A percentile compares a stretch with the other conserved stretches of the same genome.
Conservation (phyloP, 2,888 invertebrate genomes). For the Spodoptera picta region DNA sequence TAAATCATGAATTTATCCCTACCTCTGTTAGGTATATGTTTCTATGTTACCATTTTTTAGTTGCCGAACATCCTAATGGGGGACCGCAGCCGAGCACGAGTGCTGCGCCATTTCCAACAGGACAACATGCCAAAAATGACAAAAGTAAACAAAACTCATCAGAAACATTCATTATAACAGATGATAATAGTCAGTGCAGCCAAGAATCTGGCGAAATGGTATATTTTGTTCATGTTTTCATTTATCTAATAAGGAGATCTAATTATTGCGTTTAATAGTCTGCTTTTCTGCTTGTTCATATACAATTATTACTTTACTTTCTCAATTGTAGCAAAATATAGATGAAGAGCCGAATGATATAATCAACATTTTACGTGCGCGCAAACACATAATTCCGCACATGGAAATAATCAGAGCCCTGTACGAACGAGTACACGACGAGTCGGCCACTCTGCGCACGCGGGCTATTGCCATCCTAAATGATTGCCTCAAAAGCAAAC, state of each 20-base stretch:
- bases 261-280: too few species aligned
- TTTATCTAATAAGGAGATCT: too few species aligned
- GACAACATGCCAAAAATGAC: too few species aligned
- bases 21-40: too few species aligned
- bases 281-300: too few species aligned
- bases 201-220: constrained; percentile 15
- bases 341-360: constrained; percentile 62
- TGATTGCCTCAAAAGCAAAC: constrained; percentile 78
- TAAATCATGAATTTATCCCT: too few species aligned
- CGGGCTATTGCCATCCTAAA: constrained; percentile 89
- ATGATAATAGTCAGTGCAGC: constrained; percentile 56
- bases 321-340: too few species aligned
- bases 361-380: constrained; percentile 54
- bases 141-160: constrained; percentile 18
- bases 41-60: constrained; percentile 4
- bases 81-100: constrained; percentile 5
- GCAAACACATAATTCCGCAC: constrained; percentile 72
- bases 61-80: background rate
- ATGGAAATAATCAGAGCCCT: constrained; percentile 82
- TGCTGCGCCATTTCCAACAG: background rate
- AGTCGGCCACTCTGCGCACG: constrained; percentile 89
- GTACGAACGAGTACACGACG: constrained; percentile 87
- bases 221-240: too few species aligned
- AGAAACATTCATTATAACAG: constrained; percentile 42
- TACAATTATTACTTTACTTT: too few species aligned